Base-by-base conservation (phyloP, 2,797 vertebrate species). In the Phyllotis vaccarum region DNA sequence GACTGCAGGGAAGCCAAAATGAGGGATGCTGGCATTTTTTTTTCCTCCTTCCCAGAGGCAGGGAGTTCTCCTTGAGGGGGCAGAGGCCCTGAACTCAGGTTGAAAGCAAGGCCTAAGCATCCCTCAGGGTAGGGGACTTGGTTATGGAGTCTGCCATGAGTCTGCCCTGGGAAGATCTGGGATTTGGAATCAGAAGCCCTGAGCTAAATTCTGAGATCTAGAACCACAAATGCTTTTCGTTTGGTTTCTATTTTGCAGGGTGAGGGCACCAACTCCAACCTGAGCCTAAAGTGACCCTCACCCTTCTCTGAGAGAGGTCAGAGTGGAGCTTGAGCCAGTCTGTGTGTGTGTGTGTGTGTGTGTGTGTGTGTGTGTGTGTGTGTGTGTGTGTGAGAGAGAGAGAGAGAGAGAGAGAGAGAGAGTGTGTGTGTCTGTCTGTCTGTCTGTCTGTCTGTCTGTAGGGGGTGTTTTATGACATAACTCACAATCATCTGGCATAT, bases 391-490 rank as follows among this genome's bases (percentile, higher is more conserved):
- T n/a, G n/a, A n/a, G n/a, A n/a, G n/a, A n/a, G n/a, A n/a, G n/a
- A n/a, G n/a, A n/a, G n/a, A n/a, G n/a, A n/a, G n/a, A n/a, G n/a
- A n/a, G n/a, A n/a, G n/a, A n/a, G n/a, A n/a, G n/a, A n/a, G n/a
- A n/a, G n/a, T 4, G 21, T 19, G 34, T 14, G 0, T 6, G 0
- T 16, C 82, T 54, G 17, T n/a, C n/a, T n/a, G n/a, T n/a, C n/a
- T n/a, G n/a, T n/a, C n/a, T n/a, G n/a, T n/a, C n/a, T n/a, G n/a
- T n/a, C n/a, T n/a, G n/a, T n/a, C n/a, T n/a, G n/a, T n/a, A n/a
- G n/a, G n/a, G n/a, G n/a, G 76, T 54, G 76, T 34, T n/a, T 52
- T 14, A 19, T 0, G 2, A 82, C 56, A 27, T 1, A 37, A 21
- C 4, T 68, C 3, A 2, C 2, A 6, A 27, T 3, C 19, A 89